A percentile compares a stretch with the other conserved stretches of the same genome.
Evolutionary conservation across 2,113 vertebrate genomes (phyloP).

Genomic region (Euleptes europaea): DNA sequence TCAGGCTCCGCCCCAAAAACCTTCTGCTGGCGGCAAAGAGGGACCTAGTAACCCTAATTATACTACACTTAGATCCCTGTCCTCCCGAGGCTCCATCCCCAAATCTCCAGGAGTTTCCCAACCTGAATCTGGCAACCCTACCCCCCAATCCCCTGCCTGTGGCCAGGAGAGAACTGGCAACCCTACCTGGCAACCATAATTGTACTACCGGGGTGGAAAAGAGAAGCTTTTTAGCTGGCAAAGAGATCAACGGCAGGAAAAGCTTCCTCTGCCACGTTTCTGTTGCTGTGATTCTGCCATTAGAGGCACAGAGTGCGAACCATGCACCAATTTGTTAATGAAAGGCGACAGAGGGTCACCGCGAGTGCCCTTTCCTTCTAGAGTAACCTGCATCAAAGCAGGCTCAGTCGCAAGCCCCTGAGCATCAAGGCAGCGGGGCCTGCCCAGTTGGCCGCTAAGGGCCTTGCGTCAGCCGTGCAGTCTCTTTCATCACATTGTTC

Average conservation of each 20-base stretch:
- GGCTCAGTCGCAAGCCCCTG: not conserved
- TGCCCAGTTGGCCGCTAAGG: not conserved
- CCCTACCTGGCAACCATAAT: no score
- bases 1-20: no score
- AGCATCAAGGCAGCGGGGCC: not conserved
- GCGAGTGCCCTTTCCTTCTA: not conserved
- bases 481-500: slow-evolving; percentile 29
- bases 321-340: not conserved
- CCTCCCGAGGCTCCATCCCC: no score
- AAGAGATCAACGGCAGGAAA: not conserved
- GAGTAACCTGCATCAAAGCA: accelerated
- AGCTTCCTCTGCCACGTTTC: not conserved
- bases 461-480: slow-evolving; percentile 35
- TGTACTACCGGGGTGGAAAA: no score
- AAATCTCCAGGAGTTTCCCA: no score
- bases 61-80: no score
- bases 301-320: not conserved
- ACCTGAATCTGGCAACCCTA: no score
- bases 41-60: no score
- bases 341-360: not conserved
- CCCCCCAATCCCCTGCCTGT: no score
- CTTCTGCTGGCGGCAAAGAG: no score
- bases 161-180: no score
- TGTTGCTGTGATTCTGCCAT: not conserved
- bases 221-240: no score